These are phyloP conservation scores for Miopithecus talapoin DNA, from an alignment of 2,797 vertebrate genomes.

Conservation along the genomic window DNA sequence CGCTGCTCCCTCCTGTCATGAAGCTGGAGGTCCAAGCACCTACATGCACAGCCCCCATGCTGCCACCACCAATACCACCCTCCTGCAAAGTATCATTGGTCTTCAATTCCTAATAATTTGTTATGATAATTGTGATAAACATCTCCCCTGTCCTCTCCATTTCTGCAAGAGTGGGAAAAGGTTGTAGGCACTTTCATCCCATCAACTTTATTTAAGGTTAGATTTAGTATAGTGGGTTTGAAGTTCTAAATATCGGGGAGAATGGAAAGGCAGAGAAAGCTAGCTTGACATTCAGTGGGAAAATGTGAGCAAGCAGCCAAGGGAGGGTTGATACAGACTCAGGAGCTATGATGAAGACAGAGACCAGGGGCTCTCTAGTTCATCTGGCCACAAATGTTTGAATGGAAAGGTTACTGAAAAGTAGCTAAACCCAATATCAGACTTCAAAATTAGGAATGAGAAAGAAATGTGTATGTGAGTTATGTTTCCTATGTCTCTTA, in stretches of 20 bases:
- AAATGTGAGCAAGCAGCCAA: neutral
- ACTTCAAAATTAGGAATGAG: neutral
- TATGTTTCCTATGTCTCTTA: neutral
- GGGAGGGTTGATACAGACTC: neutral
- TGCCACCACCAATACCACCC: neutral
- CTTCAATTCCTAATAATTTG: neutral
- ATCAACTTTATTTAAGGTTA: conserved; percentile 4
- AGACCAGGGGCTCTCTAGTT: neutral
- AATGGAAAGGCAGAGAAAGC: neutral
- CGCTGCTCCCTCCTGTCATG: neutral
- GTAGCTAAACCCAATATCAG: neutral
- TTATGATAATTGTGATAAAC: neutral
- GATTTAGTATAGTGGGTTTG: neutral
- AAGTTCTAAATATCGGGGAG: neutral
- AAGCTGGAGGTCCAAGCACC: neutral
- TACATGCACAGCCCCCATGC: neutral
- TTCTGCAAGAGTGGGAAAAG: neutral
- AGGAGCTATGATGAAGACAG: neutral
- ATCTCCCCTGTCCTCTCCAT: neutral
- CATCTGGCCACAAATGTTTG: neutral
- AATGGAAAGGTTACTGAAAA: neutral
- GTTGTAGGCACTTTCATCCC: neutral
- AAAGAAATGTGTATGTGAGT: neutral
- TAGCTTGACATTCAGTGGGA: neutral
- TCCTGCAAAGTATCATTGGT: neutral